Conservation (phyloP, 2,113 vertebrate species). For the Hemichromis elongatus region DNA sequence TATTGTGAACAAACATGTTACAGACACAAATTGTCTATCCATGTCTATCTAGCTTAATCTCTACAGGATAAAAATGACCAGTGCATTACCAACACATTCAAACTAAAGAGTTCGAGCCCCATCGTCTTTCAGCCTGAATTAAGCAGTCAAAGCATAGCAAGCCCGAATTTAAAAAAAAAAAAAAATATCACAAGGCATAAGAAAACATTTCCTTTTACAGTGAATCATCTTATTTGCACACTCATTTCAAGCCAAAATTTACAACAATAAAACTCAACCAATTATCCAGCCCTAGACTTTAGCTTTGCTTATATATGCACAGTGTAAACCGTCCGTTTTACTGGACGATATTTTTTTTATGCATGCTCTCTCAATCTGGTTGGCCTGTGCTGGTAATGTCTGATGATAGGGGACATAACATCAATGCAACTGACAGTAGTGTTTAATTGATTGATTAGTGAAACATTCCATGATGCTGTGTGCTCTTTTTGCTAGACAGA, state of each 20-base stretch:
- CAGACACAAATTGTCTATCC: not conserved
- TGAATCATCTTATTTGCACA: not conserved
- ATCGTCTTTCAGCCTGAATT: not conserved
- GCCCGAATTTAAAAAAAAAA: too few relatives aligned
- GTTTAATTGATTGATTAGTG: slow-evolving; percentile 48
- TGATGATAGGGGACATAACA: slow-evolving; percentile 33
- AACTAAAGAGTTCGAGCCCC: not conserved
- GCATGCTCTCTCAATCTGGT: not conserved
- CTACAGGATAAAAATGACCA: not conserved
- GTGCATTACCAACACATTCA: not conserved
- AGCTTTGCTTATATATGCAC: not conserved
- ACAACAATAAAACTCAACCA: not conserved
- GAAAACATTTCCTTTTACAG: not conserved
- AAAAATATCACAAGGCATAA: not conserved
- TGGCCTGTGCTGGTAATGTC: not conserved
- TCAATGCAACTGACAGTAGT: slow-evolving; percentile 28
- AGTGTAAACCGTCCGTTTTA: not conserved
- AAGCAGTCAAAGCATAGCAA: too few relatives aligned
- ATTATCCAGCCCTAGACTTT: not conserved
- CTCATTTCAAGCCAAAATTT: not conserved
- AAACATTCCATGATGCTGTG: slow-evolving; percentile 57
- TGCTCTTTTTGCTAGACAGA: slow-evolving; percentile 1
- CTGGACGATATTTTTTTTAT: not conserved
- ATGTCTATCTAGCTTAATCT: not conserved
- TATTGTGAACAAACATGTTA: not conserved